Base-by-base conservation (phyloP, 2,888 invertebrate species). In the Anticlea derivata region DNA sequence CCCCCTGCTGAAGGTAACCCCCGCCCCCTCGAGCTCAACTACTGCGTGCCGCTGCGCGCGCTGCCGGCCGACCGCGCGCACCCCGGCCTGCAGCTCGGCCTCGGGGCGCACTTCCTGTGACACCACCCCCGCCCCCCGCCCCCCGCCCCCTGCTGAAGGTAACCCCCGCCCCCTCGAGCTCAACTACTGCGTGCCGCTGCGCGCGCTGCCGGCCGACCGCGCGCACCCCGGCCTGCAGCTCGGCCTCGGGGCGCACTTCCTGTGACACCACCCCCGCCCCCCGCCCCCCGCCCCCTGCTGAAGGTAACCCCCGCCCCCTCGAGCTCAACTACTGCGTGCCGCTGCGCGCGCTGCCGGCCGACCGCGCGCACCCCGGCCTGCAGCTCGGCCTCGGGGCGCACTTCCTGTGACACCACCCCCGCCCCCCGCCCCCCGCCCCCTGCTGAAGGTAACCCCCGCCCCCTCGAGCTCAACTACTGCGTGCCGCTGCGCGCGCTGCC, bases 1-100 rank as follows among this genome's bases (percentile, higher is more conserved):
- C n/a, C n/a, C n/a, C n/a, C n/a, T n/a, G n/a, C n/a, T n/a, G n/a
- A n/a, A n/a, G n/a, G n/a, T n/a, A n/a, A n/a, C n/a, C n/a, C n/a
- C n/a, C n/a, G n/a, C n/a, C n/a, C n/a, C n/a, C 92, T 99, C 45
- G 99, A 99, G 92, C 92, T 99, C 43, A 99, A 99, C 92, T 98
- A 99, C 87, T 96, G 96, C 80, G 85, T 96, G 70, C 99, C 99
- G 31, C 69, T 96, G 45, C 85, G 89, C 37, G 93, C 92, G n/a
- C n/a, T n/a, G n/a, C n/a, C n/a, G n/a, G n/a, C n/a, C n/a, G n/a
- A n/a, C n/a, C n/a, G n/a, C n/a, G n/a, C n/a, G n/a, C n/a, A n/a
- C n/a, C n/a, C n/a, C n/a, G n/a, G n/a, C n/a, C n/a, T n/a, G n/a
- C n/a, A n/a, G n/a, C n/a, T n/a, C n/a, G n/a, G n/a, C n/a, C n/a